Evolutionary conservation across 1,140 invertebrate genomes (phyloP).

Genomic region (Macrosteles quadrilineatus): DNA sequence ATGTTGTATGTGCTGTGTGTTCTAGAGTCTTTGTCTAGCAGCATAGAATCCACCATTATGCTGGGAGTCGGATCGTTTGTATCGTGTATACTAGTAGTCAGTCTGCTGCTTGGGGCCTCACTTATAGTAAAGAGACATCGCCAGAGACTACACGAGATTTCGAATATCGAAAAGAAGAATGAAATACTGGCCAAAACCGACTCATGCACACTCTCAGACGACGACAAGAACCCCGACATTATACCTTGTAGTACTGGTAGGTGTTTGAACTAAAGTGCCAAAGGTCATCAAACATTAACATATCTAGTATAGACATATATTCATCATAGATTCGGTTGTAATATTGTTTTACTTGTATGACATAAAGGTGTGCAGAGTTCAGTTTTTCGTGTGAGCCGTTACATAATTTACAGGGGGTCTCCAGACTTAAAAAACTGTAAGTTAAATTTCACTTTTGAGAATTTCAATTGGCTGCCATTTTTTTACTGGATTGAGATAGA

Average conservation of each 20-base stretch:
- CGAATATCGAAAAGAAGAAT: not conserved
- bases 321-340: not conserved
- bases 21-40: not conserved
- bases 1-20: no score
- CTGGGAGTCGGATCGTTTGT: not conserved
- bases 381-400: no score
- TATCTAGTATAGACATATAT: not conserved
- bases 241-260: conserved; percentile 5
- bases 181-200: not conserved
- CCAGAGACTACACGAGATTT: not conserved
- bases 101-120: not conserved
- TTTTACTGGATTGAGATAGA: no score
- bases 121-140: not conserved
- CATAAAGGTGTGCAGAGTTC: not conserved
- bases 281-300: not conserved
- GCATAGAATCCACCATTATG: not conserved
- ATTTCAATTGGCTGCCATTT: no score
- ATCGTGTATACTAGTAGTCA: not conserved
- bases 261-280: not conserved
- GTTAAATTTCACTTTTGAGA: no score
- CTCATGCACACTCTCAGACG: not conserved
- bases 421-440: no score
- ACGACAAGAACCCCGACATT: conserved; percentile 6
- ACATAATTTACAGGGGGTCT: no score
- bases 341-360: not conserved